These are phyloP conservation scores for Stenodera caucasica DNA, from an alignment of 2,888 invertebrate species.

Conservation along the genomic window DNA sequence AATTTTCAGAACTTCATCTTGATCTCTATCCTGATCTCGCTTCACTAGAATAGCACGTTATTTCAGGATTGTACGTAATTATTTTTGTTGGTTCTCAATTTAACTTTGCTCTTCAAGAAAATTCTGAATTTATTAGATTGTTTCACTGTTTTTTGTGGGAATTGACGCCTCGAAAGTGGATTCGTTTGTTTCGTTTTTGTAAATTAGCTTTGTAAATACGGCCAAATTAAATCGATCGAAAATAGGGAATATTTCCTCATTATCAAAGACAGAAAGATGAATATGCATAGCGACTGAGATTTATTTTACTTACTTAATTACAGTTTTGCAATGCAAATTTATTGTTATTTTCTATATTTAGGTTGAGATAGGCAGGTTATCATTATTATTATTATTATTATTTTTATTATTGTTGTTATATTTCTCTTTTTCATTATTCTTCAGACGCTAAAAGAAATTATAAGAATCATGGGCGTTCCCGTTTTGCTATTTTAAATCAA, in stretches of 20 bases:
- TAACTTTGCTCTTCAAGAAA: too few species aligned
- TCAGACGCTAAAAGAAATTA: too few species aligned
- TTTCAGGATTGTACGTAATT: too few species aligned
- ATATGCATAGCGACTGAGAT: conserved; percentile 49
- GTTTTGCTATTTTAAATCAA: not conserved
- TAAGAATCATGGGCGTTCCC: not conserved
- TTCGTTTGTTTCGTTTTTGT: too few species aligned
- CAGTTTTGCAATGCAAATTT: conserved; percentile 53
- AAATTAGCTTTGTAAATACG: not conserved
- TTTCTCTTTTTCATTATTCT: not conserved
- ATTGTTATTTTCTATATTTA: conserved; percentile 49
- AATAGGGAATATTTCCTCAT: conserved; percentile 38
- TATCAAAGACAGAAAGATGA: conserved; percentile 41
- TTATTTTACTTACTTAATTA: conserved; percentile 52
- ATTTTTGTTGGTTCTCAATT: too few species aligned
- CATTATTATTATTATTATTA: conserved; percentile 27
- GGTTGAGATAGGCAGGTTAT: conserved; percentile 43
- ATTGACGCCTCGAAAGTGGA: too few species aligned
- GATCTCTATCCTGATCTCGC: too few species aligned
- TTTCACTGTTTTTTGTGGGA: too few species aligned
- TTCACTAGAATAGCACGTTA: too few species aligned
- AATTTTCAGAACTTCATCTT: too few species aligned
- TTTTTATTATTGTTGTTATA: conserved; percentile 10
- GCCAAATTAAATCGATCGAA: conserved; percentile 38
- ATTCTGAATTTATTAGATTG: too few species aligned